These are phyloP conservation scores for Uropsilus gracilis DNA, from an alignment of 2,113 vertebrate species.

Conservation along the genomic window DNA sequence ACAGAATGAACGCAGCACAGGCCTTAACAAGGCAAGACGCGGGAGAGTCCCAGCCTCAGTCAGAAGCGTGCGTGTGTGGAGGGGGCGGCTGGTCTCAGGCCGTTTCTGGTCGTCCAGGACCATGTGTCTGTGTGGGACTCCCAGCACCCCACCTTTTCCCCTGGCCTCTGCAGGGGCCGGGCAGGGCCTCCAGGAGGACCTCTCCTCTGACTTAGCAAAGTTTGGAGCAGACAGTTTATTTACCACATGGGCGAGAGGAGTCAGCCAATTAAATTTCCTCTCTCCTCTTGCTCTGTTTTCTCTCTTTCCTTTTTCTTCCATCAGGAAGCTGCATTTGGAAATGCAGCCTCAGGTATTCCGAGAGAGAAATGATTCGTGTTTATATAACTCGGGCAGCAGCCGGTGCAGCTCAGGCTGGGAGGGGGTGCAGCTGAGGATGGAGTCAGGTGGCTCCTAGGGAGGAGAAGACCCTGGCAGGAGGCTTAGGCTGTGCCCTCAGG, in stretches of 20 bases:
- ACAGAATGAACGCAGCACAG: not conserved
- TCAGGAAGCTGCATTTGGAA: slow-evolving; percentile 60
- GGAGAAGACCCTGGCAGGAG: not conserved
- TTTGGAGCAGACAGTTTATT: slow-evolving; percentile 55
- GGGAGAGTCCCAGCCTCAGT: not conserved
- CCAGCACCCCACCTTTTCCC: not conserved
- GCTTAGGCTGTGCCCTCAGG: not conserved
- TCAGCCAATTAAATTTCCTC: slow-evolving; percentile 67
- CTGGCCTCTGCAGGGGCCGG: not conserved
- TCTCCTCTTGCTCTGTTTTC: not conserved
- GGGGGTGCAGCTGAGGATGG: not conserved
- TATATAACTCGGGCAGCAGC: slow-evolving; percentile 67
- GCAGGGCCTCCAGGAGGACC: not conserved
- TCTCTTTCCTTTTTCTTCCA: slow-evolving; percentile 36
- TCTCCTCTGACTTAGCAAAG: slow-evolving; percentile 48
- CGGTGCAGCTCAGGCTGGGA: not conserved
- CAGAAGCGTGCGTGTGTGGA: not conserved
- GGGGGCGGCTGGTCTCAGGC: not conserved
- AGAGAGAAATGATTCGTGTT: slow-evolving; percentile 56
- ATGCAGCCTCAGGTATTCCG: slow-evolving; percentile 52
- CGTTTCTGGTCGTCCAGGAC: not conserved
- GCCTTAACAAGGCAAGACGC: not conserved
- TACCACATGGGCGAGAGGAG: slow-evolving; percentile 39
- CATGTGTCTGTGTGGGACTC: not conserved
- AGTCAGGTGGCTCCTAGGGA: not conserved